Percentiles rank a stretch among this genome's conserved stretches.
phyloP scores from a whole-genome alignment of 2,113 vertebrate genomes.

The Conger conger region DNA sequence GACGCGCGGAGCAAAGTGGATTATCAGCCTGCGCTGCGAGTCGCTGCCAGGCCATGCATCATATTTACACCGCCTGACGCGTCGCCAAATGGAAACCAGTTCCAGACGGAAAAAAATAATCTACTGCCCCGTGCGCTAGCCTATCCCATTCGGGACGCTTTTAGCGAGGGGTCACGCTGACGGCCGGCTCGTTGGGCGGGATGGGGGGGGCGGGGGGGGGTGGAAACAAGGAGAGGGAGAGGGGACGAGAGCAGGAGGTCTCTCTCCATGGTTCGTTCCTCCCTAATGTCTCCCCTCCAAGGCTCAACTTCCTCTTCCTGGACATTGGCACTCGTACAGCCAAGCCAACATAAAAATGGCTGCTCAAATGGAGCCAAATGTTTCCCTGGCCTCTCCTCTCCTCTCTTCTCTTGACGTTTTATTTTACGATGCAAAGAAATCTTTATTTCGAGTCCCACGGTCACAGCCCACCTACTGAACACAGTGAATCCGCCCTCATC shows the following conservation, averaged over 20 bases:
- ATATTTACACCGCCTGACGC: slow-evolving; percentile 41
- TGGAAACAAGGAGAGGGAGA: not conserved
- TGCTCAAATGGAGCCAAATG: not conserved
- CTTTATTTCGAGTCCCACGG: not conserved
- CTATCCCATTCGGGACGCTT: slow-evolving; percentile 17
- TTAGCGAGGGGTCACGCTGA: not conserved
- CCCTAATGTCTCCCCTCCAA: no score
- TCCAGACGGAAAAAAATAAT: slow-evolving; percentile 47
- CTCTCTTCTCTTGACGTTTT: not conserved
- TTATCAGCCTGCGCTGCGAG: slow-evolving; percentile 43
- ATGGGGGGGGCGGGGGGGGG: not conserved
- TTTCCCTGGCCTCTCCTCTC: not conserved
- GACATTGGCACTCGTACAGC: no score
- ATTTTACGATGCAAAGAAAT: not conserved
- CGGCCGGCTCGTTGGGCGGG: not conserved
- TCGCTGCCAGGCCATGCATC: not conserved
- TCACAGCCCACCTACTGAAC: not conserved
- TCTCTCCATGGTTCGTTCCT: not conserved
- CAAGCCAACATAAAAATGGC: not conserved
- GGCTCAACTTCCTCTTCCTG: not conserved
- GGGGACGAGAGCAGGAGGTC: not conserved
- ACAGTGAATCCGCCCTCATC: not conserved
- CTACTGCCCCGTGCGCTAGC: slow-evolving; percentile 10
- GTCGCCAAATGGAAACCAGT: slow-evolving; percentile 54
- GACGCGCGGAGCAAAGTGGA: slow-evolving; percentile 58